Percentiles rank a stretch among this genome's conserved stretches.
These are phyloP conservation scores for Cromileptes altivelis DNA, from an alignment of 2,113 vertebrate species.

Conservation along the genomic window DNA sequence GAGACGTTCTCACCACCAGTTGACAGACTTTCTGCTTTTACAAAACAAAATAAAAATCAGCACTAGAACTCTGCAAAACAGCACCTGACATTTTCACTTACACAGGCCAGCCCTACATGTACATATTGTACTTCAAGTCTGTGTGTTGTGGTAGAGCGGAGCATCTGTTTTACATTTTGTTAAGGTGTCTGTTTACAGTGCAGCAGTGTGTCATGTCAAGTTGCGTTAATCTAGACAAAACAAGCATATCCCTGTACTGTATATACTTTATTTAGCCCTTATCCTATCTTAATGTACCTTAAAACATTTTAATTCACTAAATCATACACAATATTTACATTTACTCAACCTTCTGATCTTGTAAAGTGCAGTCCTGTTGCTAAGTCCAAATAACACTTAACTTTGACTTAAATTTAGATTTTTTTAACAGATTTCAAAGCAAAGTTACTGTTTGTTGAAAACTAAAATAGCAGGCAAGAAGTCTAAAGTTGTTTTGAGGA, in stretches of 20 bases:
- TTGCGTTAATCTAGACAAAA: not conserved
- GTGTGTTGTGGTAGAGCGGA: not conserved
- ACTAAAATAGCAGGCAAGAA: not conserved
- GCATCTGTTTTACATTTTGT: constrained; percentile 31
- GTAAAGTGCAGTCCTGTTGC: not conserved
- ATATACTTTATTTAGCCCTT: not conserved
- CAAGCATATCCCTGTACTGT: not conserved
- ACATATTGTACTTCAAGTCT: not conserved
- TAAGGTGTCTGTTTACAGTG: constrained; percentile 4
- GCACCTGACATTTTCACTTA: not conserved
- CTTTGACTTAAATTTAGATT: not conserved
- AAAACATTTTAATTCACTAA: not conserved
- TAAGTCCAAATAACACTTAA: not conserved
- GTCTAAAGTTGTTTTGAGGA: not conserved
- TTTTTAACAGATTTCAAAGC: not conserved
- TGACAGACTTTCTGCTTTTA: not conserved
- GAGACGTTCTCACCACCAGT: not conserved
- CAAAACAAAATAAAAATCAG: not conserved
- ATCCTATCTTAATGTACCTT: constrained; percentile 1
- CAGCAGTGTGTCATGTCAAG: constrained; percentile 13
- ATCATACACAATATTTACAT: not conserved
- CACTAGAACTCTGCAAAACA: not conserved
- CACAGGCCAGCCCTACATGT: not conserved
- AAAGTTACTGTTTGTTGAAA: not conserved
- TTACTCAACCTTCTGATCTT: not conserved